Evolutionary conservation across 2,113 vertebrate species (phyloP), one percentile per base, ranked within the genome.

Genomic region (Calyptomena viridis): DNA sequence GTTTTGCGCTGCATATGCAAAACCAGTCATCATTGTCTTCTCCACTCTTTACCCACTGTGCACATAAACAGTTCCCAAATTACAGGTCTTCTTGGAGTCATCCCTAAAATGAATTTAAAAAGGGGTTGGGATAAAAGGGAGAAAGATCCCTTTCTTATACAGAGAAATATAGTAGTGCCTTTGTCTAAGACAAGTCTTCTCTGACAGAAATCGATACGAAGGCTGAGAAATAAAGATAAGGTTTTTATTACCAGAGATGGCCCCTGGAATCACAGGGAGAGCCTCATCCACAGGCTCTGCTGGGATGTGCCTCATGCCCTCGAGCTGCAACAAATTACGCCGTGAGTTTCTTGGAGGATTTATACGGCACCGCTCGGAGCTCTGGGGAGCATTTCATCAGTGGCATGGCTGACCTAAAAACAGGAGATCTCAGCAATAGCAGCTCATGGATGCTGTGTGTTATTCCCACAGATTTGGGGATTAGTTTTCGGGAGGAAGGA

Each of bases 211-310:
- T 92, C 92, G 50, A 89, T 77, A 84, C 4, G 3, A 89, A 93
- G 53, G 80, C 63, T 78, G 76, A 95, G 95, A 93, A 96, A 92
- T 95, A 93, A 92, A 84, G 92, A 92, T 90, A 90, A 93, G 90
- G 44, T 68, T 97, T 95, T 96, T 93, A 96, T 96, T 81, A 90
- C 42, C 56, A 67, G 82, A 85, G 71, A 94, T 94, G 67, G 95
- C 92, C 88, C 81, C 37, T 8, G 55, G 90, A 88, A 84, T 91
- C 81, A 39, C 87, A 55, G 47, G 60, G 88, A 93, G 93, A 76
- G 76, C 31, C n/a, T 59, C 30, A 30, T 15, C 13, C 58, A 37
- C 44, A 19, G 84, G 72, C 87, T 81, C 23, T 31, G 90, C 84
- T 67, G 27, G 58, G 94, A 71, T 35, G 56, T 79, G 52, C 59